phyloP scores from a whole-genome alignment of 1,140 invertebrate genomes.

The Lasioglossum baleicum region DNA sequence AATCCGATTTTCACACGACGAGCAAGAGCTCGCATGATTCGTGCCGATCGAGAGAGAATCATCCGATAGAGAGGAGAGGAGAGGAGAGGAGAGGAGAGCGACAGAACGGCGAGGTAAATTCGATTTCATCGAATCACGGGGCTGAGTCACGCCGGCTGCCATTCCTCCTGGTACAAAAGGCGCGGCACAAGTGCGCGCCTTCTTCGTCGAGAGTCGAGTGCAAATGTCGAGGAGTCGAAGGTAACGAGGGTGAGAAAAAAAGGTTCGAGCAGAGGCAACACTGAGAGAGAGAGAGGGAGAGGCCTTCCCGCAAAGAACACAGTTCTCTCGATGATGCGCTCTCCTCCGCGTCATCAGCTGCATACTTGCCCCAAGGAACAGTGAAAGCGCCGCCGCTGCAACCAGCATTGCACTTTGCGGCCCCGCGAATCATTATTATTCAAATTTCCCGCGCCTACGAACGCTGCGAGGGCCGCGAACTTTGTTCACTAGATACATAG shows the following conservation, averaged over 20 bases:
- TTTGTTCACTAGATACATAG: too few relatives aligned
- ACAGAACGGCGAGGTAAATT: conserved; percentile 38
- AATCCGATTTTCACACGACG: too few relatives aligned
- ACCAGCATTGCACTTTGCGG: too few relatives aligned
- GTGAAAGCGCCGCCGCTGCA: too few relatives aligned
- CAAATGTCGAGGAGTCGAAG: conserved; percentile 62
- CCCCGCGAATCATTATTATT: too few relatives aligned
- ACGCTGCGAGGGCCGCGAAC: too few relatives aligned
- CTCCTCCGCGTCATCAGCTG: conserved; percentile 54
- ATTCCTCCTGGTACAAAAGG: conserved; percentile 55
- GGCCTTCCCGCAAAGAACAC: conserved; percentile 3
- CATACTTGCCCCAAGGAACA: too few relatives aligned
- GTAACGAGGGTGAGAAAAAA: conserved; percentile 41
- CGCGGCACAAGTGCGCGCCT: conserved; percentile 51
- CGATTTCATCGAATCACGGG: conserved; percentile 58
- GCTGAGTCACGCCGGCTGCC: conserved; percentile 52
- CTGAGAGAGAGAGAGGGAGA: background rate
- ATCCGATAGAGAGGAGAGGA: background rate
- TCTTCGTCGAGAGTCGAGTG: conserved; percentile 39
- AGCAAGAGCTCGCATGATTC: background rate
- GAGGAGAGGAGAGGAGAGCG: background rate
- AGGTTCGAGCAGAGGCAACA: conserved; percentile 1
- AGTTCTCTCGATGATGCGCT: conserved; percentile 43
- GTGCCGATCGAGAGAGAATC: background rate
- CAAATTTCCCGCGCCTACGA: too few relatives aligned